Conservation (phyloP, 1,140 invertebrate species). For the Cataglyphis hispanica region DNA sequence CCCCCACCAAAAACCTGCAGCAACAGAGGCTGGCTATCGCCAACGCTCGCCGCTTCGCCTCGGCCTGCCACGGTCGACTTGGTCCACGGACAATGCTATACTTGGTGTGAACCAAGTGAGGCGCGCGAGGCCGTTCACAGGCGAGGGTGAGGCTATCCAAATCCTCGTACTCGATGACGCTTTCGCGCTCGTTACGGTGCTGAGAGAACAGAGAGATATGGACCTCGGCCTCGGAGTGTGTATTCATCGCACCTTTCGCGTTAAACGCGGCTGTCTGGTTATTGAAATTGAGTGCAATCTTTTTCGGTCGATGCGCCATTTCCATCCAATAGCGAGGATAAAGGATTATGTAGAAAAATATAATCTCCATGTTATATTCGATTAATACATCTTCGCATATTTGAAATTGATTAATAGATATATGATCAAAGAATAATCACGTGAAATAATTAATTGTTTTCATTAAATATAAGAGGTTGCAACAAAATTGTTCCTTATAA, state of each 20-base stretch:
- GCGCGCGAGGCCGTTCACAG: slow-evolving; percentile 39
- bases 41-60: slow-evolving; percentile 18
- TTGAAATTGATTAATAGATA: not conserved
- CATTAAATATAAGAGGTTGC: not conserved
- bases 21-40: slow-evolving; percentile 30
- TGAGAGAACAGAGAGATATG: slow-evolving; percentile 13
- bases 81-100: slow-evolving; percentile 78
- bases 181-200: slow-evolving; percentile 14
- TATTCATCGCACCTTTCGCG: not conserved
- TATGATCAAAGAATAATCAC: not conserved
- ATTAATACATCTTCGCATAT: not conserved
- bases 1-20: slow-evolving; percentile 80
- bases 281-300: slow-evolving; percentile 16
- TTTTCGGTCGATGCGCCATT: not conserved
- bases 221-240: slow-evolving; percentile 19
- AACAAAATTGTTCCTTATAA: not conserved
- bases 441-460: not conserved
- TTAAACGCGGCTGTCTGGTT: slow-evolving; percentile 12
- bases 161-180: slow-evolving; percentile 36
- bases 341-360: not conserved
- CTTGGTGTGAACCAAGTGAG: slow-evolving; percentile 71
- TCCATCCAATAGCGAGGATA: not conserved
- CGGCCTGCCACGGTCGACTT: slow-evolving; percentile 31
- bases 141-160: slow-evolving; percentile 62
- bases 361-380: not conserved